These are phyloP conservation scores for Campodea augens DNA, from an alignment of 1,140 invertebrate genomes.

Conservation along the genomic window DNA sequence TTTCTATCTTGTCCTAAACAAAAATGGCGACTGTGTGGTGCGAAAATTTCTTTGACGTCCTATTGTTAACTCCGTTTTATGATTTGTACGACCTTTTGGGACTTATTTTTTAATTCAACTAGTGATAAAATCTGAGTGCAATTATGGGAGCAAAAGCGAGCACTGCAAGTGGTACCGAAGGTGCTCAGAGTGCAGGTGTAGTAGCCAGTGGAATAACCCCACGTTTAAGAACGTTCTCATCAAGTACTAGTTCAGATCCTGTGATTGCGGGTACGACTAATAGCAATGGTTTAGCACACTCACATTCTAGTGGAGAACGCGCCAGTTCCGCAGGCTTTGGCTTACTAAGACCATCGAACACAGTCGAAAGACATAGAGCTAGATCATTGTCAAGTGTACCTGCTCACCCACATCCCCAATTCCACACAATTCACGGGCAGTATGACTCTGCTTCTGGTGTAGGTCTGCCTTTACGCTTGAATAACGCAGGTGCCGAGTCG, in stretches of 20 bases:
- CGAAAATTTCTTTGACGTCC: no score
- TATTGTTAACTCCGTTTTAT: no score
- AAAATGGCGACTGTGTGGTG: no score
- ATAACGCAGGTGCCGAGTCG: slow-evolving; percentile 34
- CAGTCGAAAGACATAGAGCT: slow-evolving; percentile 51
- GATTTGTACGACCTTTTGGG: no score
- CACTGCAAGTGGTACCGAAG: slow-evolving; percentile 47
- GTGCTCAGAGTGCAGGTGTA: no score
- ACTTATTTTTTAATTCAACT: no score
- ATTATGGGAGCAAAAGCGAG: slow-evolving; percentile 75
- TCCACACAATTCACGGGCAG: slow-evolving; percentile 34
- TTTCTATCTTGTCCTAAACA: no score
- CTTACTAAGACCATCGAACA: no score
- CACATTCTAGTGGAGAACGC: slow-evolving; percentile 49
- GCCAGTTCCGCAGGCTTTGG: slow-evolving; percentile 32
- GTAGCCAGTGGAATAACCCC: slow-evolving; percentile 47
- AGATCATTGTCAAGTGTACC: slow-evolving; percentile 64
- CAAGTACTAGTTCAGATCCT: slow-evolving; percentile 41
- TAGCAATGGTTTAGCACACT: slow-evolving; percentile 43
- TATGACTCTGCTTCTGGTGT: slow-evolving; percentile 19
- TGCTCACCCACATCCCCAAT: slow-evolving; percentile 37
- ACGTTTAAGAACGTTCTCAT: slow-evolving; percentile 51
- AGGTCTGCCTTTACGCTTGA: slow-evolving; percentile 13
- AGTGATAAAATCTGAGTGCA: no score
- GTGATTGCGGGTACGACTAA: slow-evolving; percentile 32